Percentiles rank a stretch among this genome's conserved stretches.
These are phyloP conservation scores for Drosophila parabipectinata DNA, from an alignment of 1,140 invertebrate species.

Conservation along the genomic window DNA sequence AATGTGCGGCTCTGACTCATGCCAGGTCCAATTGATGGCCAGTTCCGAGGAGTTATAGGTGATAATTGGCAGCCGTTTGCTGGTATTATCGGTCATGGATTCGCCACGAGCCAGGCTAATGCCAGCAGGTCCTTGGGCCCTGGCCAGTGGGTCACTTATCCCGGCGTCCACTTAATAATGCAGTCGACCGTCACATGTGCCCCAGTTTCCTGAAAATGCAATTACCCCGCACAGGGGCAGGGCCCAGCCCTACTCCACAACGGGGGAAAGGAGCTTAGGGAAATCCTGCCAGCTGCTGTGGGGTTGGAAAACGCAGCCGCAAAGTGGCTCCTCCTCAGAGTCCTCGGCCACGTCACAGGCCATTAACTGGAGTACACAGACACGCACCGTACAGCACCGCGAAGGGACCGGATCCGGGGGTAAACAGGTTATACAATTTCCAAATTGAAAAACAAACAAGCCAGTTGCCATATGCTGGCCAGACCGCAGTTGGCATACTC, in stretches of 20 bases:
- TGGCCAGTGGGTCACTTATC: constrained; percentile 36
- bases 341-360: constrained; percentile 26
- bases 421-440: constrained; percentile 70
- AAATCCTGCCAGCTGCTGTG: constrained; percentile 27
- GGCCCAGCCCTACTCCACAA: constrained; percentile 14
- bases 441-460: constrained; percentile 68
- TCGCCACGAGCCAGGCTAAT: constrained; percentile 7
- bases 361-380: constrained; percentile 54
- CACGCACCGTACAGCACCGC: constrained; percentile 6
- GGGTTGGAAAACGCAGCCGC: constrained; percentile 19
- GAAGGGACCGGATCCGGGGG: constrained; percentile 1
- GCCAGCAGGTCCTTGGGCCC: constrained; percentile 8
- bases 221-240: constrained; percentile 59
- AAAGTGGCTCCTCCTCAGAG: constrained; percentile 9
- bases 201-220: constrained; percentile 69
- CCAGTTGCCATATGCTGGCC: constrained; percentile 18
- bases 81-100: constrained; percentile 14
- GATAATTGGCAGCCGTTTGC: constrained; percentile 32
- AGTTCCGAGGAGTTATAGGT: constrained; percentile 8
- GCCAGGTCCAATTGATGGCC: constrained; percentile 12
- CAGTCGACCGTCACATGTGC: constrained; percentile 44
- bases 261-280: constrained; percentile 57
- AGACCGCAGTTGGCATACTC: constrained; percentile 17
- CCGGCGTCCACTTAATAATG: constrained; percentile 48
- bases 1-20: constrained; percentile 58